These are phyloP conservation scores for Pomacea maculata DNA, from an alignment of 1,140 invertebrate genomes.

Conservation along the genomic window DNA sequence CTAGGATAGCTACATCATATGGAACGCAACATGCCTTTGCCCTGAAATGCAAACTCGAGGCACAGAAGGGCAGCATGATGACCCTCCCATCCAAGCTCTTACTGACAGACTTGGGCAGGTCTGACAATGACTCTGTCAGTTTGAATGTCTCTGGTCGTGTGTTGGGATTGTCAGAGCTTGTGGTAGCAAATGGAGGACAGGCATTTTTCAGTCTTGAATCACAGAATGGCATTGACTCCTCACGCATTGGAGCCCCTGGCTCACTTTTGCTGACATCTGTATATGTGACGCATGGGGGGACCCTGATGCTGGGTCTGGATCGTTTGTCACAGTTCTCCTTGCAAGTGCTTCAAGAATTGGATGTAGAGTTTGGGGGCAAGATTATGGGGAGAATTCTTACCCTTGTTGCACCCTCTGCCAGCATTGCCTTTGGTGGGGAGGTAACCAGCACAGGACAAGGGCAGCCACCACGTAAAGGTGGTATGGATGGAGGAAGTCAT, in stretches of 20 bases:
- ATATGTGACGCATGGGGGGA: constrained; percentile 42
- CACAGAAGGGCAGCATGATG: constrained; percentile 33
- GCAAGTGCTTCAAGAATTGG: constrained; percentile 36
- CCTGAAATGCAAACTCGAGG: constrained; percentile 43
- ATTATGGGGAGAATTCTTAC: constrained; percentile 33
- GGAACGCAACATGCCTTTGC: constrained; percentile 47
- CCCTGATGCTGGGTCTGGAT: constrained; percentile 38
- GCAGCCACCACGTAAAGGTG: constrained; percentile 24
- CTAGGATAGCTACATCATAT: constrained; percentile 43
- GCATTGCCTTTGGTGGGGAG: constrained; percentile 41
- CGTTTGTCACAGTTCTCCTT: constrained; percentile 32
- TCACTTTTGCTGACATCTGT: constrained; percentile 42
- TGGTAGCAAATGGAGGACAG: constrained; percentile 42
- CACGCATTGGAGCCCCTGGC: constrained; percentile 32
- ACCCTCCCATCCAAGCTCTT: constrained; percentile 45
- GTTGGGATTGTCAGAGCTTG: constrained; percentile 41
- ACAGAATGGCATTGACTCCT: constrained; percentile 35
- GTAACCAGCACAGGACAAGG: constrained; percentile 37
- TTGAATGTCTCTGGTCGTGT: constrained; percentile 42
- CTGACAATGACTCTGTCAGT: constrained; percentile 28
- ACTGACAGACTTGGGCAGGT: constrained; percentile 35
- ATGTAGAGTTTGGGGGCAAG: constrained; percentile 46
- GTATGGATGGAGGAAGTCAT: constrained; percentile 37
- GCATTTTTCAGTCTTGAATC: constrained; percentile 38
- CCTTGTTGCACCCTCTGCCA: constrained; percentile 33